Conservation (phyloP, 2,888 invertebrate species). For the Cremastinae sp. region DNA sequence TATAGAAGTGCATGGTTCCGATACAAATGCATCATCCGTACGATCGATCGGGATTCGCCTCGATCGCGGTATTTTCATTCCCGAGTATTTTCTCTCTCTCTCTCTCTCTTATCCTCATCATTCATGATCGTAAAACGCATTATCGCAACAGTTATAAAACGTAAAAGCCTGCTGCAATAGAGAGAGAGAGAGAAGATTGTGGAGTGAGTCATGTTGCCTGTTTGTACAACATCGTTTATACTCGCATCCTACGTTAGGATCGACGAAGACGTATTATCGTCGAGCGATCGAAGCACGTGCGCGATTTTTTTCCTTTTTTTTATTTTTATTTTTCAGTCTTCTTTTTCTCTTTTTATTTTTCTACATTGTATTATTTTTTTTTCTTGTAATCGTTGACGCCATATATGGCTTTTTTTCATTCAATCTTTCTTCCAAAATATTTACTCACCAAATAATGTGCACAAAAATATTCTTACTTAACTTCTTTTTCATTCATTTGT, state of each 20-base stretch:
- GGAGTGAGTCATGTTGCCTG: slow-evolving; percentile 51
- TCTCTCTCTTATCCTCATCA: slow-evolving; percentile 7
- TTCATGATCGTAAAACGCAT: slow-evolving; percentile 62
- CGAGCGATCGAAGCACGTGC: slow-evolving; percentile 34
- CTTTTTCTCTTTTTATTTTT: too few species aligned
- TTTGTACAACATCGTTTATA: slow-evolving; percentile 42
- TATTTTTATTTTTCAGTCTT: too few species aligned
- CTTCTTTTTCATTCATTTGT: too few species aligned
- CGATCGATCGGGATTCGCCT: slow-evolving; percentile 37
- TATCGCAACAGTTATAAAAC: slow-evolving; percentile 62
- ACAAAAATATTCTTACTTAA: too few species aligned
- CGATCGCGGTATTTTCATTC: slow-evolving; percentile 29
- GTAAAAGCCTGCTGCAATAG: slow-evolving; percentile 19
- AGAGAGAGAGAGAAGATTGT: neutral
- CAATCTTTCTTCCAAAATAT: too few species aligned
- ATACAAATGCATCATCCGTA: slow-evolving; percentile 41
- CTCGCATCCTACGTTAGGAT: slow-evolving; percentile 38
- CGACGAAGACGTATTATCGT: slow-evolving; percentile 33
- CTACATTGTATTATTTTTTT: too few species aligned
- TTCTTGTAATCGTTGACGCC: too few species aligned
- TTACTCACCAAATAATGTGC: too few species aligned
- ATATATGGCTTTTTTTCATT: too few species aligned
- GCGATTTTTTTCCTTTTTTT: too few species aligned
- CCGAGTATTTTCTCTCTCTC: neutral
- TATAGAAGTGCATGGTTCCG: slow-evolving; percentile 3